phyloP scores from a whole-genome alignment of 2,113 vertebrate species.

The Sceloporus tristichus region DNA sequence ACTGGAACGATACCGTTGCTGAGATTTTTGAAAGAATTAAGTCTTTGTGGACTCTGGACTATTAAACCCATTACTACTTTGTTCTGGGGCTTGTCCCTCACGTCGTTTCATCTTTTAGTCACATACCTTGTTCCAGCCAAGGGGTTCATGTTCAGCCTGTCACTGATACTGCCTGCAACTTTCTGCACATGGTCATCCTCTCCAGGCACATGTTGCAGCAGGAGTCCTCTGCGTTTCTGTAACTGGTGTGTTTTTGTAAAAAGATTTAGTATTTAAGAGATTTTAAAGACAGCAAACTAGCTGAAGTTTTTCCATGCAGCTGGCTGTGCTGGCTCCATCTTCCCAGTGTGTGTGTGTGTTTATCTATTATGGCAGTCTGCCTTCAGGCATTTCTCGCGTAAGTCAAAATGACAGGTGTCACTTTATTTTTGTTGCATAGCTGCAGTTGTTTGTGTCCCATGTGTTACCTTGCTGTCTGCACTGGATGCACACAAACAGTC shows the following conservation, averaged over 20 bases:
- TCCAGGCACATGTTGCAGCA: background rate
- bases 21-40: background rate
- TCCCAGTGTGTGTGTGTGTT: background rate
- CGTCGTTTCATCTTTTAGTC: background rate
- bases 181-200: too few species aligned
- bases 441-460: conserved; percentile 15
- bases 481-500: background rate
- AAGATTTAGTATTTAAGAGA: background rate
- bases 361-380: background rate
- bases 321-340: background rate
- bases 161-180: too few species aligned
- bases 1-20: background rate
- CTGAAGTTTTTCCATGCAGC: background rate
- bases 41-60: background rate
- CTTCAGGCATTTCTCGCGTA: conserved; percentile 21
- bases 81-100: background rate
- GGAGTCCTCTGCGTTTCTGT: background rate
- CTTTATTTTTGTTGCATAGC: conserved; percentile 38
- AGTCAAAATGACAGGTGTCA: conserved; percentile 31
- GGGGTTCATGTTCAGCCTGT: too few species aligned
- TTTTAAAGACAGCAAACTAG: background rate
- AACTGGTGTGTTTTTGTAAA: background rate
- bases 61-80: background rate
- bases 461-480: conserved; percentile 20
- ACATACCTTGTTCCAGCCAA: too few species aligned